A percentile compares a stretch with the other conserved stretches of the same genome.
These are phyloP conservation scores for Myopa testacea DNA, from an alignment of 2,888 invertebrate species.

Conservation along the genomic window DNA sequence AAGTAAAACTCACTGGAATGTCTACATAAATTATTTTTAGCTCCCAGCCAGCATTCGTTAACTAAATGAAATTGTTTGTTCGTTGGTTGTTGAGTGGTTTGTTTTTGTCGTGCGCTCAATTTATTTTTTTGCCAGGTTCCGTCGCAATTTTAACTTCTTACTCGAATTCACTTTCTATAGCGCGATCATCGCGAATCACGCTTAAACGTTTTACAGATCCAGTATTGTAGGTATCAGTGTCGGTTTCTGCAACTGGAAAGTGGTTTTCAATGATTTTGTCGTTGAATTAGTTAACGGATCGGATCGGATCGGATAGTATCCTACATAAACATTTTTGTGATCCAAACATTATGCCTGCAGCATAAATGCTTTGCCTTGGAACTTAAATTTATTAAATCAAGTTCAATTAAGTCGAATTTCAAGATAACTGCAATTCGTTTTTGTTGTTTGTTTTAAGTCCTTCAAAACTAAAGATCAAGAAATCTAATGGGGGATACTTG, in stretches of 20 bases:
- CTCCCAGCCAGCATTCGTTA: constrained; percentile 18
- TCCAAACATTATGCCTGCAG: too few species aligned
- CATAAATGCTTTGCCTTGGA: too few species aligned
- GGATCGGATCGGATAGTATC: too few species aligned
- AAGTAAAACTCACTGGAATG: constrained; percentile 34
- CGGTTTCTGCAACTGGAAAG: constrained; percentile 1
- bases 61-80: constrained; percentile 24
- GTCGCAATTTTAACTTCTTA: background rate
- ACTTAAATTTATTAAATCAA: too few species aligned
- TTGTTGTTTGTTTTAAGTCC: too few species aligned
- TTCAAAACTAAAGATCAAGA: too few species aligned
- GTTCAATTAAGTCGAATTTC: too few species aligned
- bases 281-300: background rate
- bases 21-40: constrained; percentile 24
- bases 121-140: constrained; percentile 4
- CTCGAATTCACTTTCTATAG: constrained; percentile 31
- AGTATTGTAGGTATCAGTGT: background rate
- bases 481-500: too few species aligned
- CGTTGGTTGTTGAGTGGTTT: background rate
- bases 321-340: too few species aligned
- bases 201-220: constrained; percentile 22
- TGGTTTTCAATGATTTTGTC: constrained; percentile 13
- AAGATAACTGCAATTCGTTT: too few species aligned
- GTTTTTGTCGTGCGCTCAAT: background rate
- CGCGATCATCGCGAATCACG: constrained; percentile 27